A percentile compares a stretch with the other conserved stretches of the same genome.
Evolutionary conservation across 2,113 vertebrate species (phyloP).

Genomic region (Antennarius striatus): DNA sequence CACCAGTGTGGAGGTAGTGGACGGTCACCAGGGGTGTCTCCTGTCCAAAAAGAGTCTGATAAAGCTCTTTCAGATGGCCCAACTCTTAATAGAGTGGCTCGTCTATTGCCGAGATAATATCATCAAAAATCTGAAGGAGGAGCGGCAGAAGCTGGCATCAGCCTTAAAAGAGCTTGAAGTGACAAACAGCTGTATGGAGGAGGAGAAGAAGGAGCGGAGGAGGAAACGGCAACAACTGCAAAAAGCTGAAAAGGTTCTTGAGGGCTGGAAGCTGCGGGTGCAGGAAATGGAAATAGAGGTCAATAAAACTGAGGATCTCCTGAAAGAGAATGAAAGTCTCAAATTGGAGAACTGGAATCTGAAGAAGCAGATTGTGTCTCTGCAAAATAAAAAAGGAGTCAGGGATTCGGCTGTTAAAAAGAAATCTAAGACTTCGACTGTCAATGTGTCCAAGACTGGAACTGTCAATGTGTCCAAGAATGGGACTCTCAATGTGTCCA

Average conservation of each 20-base stretch:
- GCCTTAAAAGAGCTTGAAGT: no score
- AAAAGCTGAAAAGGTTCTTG: neutral
- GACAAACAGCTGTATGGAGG: no score
- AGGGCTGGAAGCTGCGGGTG: neutral
- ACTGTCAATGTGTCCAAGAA: neutral
- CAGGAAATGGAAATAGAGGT: neutral
- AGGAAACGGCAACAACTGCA: neutral
- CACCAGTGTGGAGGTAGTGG: neutral
- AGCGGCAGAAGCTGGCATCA: neutral
- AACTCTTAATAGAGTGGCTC: neutral
- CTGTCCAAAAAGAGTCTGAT: neutral
- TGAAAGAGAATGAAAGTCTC: neutral
- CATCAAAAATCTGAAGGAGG: neutral
- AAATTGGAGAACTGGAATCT: neutral
- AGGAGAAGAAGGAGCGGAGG: no score
- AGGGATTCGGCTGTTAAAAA: neutral
- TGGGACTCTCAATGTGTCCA: neutral
- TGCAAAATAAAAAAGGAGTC: neutral
- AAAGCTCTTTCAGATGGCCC: conserved; percentile 2
- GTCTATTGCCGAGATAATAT: neutral
- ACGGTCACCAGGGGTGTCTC: neutral
- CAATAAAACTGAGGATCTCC: neutral
- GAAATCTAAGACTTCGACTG: neutral
- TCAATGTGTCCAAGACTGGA: neutral
- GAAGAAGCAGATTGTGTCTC: neutral